Base-by-base conservation (phyloP, 2,797 vertebrate genomes). In the Darevskia mixta region DNA sequence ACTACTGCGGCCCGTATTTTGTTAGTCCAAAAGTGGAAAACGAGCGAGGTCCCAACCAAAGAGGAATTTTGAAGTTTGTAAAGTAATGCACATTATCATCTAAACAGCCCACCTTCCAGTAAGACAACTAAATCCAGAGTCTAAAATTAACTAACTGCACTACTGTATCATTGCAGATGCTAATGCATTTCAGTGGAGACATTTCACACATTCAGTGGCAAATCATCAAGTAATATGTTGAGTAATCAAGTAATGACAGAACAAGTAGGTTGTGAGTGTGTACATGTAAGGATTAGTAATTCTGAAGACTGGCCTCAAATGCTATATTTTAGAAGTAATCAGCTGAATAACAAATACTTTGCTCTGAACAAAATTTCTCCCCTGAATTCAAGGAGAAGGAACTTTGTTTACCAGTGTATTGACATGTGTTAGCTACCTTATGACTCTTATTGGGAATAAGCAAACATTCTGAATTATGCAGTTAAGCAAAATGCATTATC, bases 361-460 rank as follows among this genome's bases (percentile, higher is more conserved):
- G 76, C 77, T 73, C 45, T 41, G 10, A 49, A 78, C 43, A 43
- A 18, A 67, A 76, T 49, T 29, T 93, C 81, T 45, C 7, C 78
- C 58, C n/a, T 75, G 3, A 2, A 41, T 73, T 83, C 83, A 88
- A 81, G 61, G 79, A 88, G 18, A 66, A 82, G 55, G 38, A 92
- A 77, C 41, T 88, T 78, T 69, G 77, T 64, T 66, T 89, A 69
- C 29, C 69, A 35, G 20, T 88, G 84, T 76, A 80, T 84, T 41
- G 85, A 85, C 58, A 29, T 49, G 35, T n/a, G 4, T 72, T 85
- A 45, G 27, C 67, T 76, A 66, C 11, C 72, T 45, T 38, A 80
- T 0, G 49, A 66, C 55, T 1, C 29, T 91, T 89, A 79, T 2
- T 82, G 77, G 86, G 86, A 89, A 5, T 41, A 71, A 83, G 38